phyloP scores from a whole-genome alignment of 2,113 vertebrate genomes.

The Sphyrna mokarran region DNA sequence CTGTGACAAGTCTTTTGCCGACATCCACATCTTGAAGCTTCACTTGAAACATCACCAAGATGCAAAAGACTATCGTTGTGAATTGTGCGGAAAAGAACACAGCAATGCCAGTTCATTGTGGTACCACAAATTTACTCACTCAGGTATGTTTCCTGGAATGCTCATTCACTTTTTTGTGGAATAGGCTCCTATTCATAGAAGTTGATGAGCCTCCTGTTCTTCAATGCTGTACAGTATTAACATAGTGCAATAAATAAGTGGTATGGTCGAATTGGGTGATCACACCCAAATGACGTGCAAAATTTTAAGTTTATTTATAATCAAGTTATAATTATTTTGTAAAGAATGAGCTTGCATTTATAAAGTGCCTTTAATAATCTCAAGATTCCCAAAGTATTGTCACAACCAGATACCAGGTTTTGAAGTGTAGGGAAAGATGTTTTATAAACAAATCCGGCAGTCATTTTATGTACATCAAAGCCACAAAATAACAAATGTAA shows the following conservation, averaged over 20 bases:
- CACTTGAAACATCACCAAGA: constrained; percentile 8
- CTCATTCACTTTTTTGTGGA: background rate
- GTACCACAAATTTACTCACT: background rate
- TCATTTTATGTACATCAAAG: background rate
- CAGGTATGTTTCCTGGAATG: background rate
- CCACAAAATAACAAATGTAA: background rate
- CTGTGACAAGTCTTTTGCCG: background rate
- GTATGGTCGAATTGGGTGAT: background rate
- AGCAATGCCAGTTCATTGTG: background rate
- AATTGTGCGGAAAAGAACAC: constrained; percentile 1
- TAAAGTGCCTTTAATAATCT: background rate
- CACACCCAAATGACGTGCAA: background rate
- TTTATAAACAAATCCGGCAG: background rate
- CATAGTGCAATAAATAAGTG: background rate
- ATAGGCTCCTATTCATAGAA: background rate
- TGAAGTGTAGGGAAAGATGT: background rate
- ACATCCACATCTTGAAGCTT: background rate
- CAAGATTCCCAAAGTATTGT: background rate
- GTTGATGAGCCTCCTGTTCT: background rate
- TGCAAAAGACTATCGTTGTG: background rate
- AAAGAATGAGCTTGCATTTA: background rate
- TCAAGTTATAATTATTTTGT: background rate
- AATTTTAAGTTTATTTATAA: background rate
- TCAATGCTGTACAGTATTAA: background rate
- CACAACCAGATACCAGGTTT: background rate